These are phyloP conservation scores for Opisthocomus hoazin DNA, from an alignment of 2,113 vertebrate species.

Conservation along the genomic window DNA sequence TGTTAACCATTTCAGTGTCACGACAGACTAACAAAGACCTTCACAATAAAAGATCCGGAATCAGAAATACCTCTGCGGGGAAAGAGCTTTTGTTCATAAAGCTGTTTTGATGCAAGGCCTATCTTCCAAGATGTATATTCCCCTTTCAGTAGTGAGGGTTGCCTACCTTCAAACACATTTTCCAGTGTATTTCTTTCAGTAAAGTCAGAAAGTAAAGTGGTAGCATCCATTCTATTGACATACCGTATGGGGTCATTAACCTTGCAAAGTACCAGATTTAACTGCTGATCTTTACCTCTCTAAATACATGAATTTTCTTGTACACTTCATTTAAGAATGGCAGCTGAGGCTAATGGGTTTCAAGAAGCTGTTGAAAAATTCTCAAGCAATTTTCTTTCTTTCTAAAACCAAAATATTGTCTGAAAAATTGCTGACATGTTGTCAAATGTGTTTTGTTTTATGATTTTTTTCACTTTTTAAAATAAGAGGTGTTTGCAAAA, in stretches of 20 bases:
- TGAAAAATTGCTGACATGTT: not conserved
- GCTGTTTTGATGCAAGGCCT: not conserved
- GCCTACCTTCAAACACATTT: not conserved
- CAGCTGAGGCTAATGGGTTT: not conserved
- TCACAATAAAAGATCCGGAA: not conserved
- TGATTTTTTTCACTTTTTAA: not conserved
- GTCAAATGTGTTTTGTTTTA: not conserved
- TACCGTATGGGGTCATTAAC: not conserved
- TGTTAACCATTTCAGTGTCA: conserved; percentile 49
- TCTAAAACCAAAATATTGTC: not conserved
- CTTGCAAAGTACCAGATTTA: not conserved
- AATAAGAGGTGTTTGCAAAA: not conserved
- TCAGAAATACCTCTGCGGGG: not conserved
- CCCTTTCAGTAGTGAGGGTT: not conserved
- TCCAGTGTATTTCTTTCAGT: not conserved
- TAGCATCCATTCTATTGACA: not conserved
- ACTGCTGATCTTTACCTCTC: not conserved
- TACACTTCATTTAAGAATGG: not conserved
- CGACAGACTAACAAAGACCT: not conserved
- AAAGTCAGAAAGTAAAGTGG: not conserved
- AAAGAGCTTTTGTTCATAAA: not conserved
- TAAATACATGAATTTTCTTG: not conserved
- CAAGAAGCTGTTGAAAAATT: not conserved
- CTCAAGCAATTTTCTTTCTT: not conserved
- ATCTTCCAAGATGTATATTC: not conserved